Base-by-base conservation (phyloP, 2,113 vertebrate species). In the Orientallactaga bullata region DNA sequence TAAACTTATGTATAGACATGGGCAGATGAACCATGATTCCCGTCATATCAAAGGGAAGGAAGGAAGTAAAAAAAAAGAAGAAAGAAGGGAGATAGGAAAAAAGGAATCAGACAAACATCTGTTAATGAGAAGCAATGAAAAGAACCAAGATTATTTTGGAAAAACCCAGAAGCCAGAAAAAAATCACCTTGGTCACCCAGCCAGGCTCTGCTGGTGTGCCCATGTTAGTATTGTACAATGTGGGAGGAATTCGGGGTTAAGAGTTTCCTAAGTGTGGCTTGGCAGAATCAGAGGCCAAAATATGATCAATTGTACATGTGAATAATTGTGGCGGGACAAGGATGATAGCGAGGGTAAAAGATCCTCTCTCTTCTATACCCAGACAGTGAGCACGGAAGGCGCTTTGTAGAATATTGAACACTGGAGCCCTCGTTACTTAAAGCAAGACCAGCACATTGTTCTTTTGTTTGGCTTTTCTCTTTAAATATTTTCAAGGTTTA, bases 261-360 rank as follows among this genome's bases (percentile, higher is more conserved):
- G 55, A 81, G 37, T 90, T 95, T 87, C 69, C 32, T 20, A 15
- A 15, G 60, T 74, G 71, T 71, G 61, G 71, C 24, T 85, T 94
- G 88, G 65, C 74, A 72, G 92, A 88, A 89, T 89, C 73, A 72
- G 92, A 95, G 85, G 63, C 69, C 94, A 95, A 94, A 85, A 39
- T 39, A 61, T 68, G 68, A 95, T 89, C 92, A 84, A 85, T 92
- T 89, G 51, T 95, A 47, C 37, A 88, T 87, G 66, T 94, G 71
- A 12, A 77, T 93, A 58, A 85, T 82, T 51, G 61, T 60, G 10
- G 42, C 89, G 91, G 65, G 35, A 71, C 5, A 39, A 73, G 39
- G 35, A 84, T 61, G 79, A 20, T 51, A 30, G 21, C 35, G 37
- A 94, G 23, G 55, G 71, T 85, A 61, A 30, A 72, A 60, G 55